Conservation (phyloP, 2,888 invertebrate genomes). For the Timema podura region DNA sequence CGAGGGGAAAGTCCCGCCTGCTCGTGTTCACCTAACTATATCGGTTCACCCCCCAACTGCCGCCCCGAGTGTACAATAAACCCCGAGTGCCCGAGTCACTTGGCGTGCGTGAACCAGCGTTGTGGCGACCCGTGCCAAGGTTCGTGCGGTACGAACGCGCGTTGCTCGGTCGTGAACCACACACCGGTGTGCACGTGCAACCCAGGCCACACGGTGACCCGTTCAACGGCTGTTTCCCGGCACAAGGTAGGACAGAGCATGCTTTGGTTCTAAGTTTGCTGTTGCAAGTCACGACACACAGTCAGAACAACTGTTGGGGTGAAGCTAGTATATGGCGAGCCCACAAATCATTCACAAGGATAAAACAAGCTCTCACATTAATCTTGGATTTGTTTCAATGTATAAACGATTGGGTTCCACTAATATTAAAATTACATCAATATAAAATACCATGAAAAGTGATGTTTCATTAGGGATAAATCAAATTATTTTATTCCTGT, state of each 20-base stretch:
- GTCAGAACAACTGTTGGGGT: too few relatives aligned
- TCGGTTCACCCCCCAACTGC: conserved; percentile 47
- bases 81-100: conserved; percentile 63
- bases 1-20: conserved; percentile 58
- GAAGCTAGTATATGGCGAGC: too few relatives aligned
- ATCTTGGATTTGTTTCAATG: too few relatives aligned
- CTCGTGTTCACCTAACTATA: conserved; percentile 34
- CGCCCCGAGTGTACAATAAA: conserved; percentile 72
- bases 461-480: too few relatives aligned
- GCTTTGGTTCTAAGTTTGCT: conserved; percentile 24
- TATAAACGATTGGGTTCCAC: too few relatives aligned
- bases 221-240: conserved; percentile 33
- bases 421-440: too few relatives aligned
- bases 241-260: conserved; percentile 29
- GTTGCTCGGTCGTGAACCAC: conserved; percentile 69
- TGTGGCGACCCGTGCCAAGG: conserved; percentile 72
- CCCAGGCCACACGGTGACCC: conserved; percentile 66
- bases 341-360: too few relatives aligned
- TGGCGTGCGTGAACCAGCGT: conserved; percentile 66
- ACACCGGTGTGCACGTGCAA: conserved; percentile 70
- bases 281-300: conserved; percentile 24
- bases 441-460: too few relatives aligned
- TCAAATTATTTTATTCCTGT: too few relatives aligned
- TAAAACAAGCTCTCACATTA: too few relatives aligned
- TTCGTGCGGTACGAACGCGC: conserved; percentile 67